Evolutionary conservation across 2,797 vertebrate genomes (phyloP).

Genomic region (Periophthalmus magnuspinnatus): DNA sequence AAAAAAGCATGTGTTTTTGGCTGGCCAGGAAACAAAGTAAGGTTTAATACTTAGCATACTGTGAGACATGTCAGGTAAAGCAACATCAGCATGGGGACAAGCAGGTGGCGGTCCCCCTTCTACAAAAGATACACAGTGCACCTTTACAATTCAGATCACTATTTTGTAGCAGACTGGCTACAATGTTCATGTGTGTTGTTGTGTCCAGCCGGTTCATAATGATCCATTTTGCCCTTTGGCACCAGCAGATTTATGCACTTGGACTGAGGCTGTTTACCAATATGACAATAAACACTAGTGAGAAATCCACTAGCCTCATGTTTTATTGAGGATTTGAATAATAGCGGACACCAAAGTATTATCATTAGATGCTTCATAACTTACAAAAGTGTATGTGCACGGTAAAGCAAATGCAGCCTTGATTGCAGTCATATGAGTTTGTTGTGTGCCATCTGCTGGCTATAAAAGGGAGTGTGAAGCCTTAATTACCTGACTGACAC

Average conservation of each 20-base stretch:
- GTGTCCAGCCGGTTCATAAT: constrained; percentile 22
- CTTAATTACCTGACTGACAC: not conserved
- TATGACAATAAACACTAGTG: not conserved
- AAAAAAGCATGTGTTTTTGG: too few species aligned
- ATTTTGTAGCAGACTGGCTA: too few species aligned
- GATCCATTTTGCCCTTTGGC: constrained; percentile 7
- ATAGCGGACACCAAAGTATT: too few species aligned
- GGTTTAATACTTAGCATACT: too few species aligned
- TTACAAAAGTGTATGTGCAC: too few species aligned
- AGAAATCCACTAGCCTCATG: not conserved
- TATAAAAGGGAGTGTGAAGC: not conserved
- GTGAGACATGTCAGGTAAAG: too few species aligned
- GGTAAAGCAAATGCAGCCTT: not conserved
- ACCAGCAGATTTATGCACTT: not conserved
- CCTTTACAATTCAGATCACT: too few species aligned
- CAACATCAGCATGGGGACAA: too few species aligned
- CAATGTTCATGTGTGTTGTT: not conserved
- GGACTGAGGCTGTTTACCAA: constrained; percentile 6
- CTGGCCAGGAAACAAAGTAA: too few species aligned
- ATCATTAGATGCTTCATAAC: too few species aligned
- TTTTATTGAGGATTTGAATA: not conserved
- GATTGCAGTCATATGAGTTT: not conserved
- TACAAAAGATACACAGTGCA: too few species aligned
- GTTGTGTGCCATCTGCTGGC: not conserved
- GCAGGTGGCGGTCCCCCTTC: too few species aligned